Base-by-base conservation (phyloP, 2,797 vertebrate genomes). In the Chelon auratus region DNA sequence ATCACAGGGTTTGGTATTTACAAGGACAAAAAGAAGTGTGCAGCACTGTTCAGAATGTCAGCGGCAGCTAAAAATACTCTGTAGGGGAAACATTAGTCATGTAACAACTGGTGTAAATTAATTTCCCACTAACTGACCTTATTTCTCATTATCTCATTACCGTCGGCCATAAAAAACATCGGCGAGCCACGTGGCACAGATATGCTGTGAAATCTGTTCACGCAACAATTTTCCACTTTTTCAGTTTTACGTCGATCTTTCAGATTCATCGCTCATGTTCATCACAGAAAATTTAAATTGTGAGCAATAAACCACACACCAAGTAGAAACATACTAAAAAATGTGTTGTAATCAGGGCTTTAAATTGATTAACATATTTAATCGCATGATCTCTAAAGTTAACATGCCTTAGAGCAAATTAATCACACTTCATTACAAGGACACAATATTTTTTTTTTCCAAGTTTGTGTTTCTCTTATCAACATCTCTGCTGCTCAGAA, bases 41-140 rank as follows among this genome's bases (percentile, higher is more conserved):
- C 18, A 71, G 66, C 71, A 33, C 67, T 60, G 77, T 40, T 71
- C 71, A 74, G 74, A 84, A 82, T 82, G 78, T 81, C 78, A 83
- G 62, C 5, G 33, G 67, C 56, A 55, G 77, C 83, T 90, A 89
- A 88, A 92, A 84, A 89, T 89, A 91, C 68, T 51, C 47, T 52
- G 30, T 45, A 65, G 81, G 66, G 66, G 78, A 84, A 86, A 81
- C 77, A 80, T 82, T 78, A 68, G 77, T 81, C 78, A 81, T 62
- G 72, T 78, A 85, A 80, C 81, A 77, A 87, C 76, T 73, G 82
- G 82, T 83, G 81, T 88, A 78, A 91, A 89, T 83, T 81, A 72
- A 82, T 84, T 90, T 82, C 59, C 75, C 57, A 81, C 78, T 78
- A 68, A 85, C 68, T 86, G 84, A 87, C 83, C 86, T 81, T 61